Evolutionary conservation across 2,113 vertebrate species (phyloP), one percentile per base, ranked within the genome.

Genomic region (Brachionichthys hirsutus): DNA sequence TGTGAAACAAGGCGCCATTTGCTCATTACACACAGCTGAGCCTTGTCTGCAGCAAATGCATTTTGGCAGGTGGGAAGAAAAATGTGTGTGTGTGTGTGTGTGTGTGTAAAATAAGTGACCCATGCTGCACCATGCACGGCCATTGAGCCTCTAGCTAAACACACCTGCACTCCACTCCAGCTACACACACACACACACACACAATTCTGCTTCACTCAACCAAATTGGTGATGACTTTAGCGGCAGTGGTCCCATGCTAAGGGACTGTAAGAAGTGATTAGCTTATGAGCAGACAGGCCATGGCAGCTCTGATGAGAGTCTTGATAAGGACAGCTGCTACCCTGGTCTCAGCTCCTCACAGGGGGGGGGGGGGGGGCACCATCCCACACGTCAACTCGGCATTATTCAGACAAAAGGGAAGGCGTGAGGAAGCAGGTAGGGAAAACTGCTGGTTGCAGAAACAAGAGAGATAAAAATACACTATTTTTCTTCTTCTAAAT

Each of bases 311-410:
- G 74, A 86, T 70, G 70, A 86, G 78, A 83, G 73, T 46, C 78
- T 81, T 81, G 83, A 86, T 83, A 44, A 73, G 79, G 72, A 83
- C 88, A 88, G 83, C 84, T 88, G 88, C 85, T 85, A 69, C 79
- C 80, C 67, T 70, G 67, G 62, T 68, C 78, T 54, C 59, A 55
- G 61, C 63, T 82, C 82, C 73, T 55, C 59, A 8, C 5, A 6
- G 54, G 80, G 78, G 73, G 70, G 73, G 24, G 24, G 24, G 54
- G 80, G 78, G 73, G 70, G 73, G 69, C 62, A 68, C 17, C 60
- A 35, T 51, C 64, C 41, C 47, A 62, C 71, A 75, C 74, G 53
- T 73, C 59, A 59, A 63, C 38, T 65, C 40, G 66, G 69, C 62
- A 81, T 73, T 82, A 77, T 70, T 77, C 67, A 76, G 59, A 63